These are phyloP conservation scores for Andrena chrysosceles DNA, from an alignment of 2,888 invertebrate genomes.

Conservation along the genomic window DNA sequence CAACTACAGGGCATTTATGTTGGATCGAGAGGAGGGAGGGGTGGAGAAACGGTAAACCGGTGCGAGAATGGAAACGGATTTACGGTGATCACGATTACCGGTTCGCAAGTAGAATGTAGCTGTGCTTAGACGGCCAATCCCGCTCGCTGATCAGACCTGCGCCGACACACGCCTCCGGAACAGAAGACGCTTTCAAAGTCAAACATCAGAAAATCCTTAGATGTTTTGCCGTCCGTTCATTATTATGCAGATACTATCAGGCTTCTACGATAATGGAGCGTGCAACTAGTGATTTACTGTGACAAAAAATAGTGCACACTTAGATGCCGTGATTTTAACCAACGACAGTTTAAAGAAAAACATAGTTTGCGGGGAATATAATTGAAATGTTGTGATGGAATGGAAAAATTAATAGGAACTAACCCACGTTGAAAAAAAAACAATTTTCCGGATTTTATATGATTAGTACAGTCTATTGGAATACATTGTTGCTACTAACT, in stretches of 20 bases:
- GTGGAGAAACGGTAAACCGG: not conserved
- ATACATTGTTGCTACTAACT: too few relatives aligned
- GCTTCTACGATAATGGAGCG: not conserved
- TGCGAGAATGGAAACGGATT: not conserved
- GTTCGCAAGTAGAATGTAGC: conserved; percentile 21
- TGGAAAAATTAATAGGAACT: too few relatives aligned
- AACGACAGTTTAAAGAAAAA: too few relatives aligned
- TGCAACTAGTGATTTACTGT: not conserved
- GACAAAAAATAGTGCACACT: too few relatives aligned
- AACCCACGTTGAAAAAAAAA: too few relatives aligned
- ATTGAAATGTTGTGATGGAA: too few relatives aligned
- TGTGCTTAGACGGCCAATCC: conserved; percentile 15
- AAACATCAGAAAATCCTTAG: not conserved
- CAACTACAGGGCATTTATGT: not conserved
- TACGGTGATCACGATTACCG: conserved; percentile 2
- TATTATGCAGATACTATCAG: too few relatives aligned
- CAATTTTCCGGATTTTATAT: too few relatives aligned
- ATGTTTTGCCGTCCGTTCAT: not conserved
- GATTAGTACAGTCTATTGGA: too few relatives aligned
- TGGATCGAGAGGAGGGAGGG: not conserved
- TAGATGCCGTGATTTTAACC: too few relatives aligned
- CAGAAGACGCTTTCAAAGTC: not conserved
- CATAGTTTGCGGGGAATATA: too few relatives aligned
- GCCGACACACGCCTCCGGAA: conserved; percentile 30
- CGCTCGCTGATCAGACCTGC: not conserved